Evolutionary conservation across 2,113 vertebrate species (phyloP), one percentile per base, ranked within the genome.

Genomic region (Anguilla rostrata): DNA sequence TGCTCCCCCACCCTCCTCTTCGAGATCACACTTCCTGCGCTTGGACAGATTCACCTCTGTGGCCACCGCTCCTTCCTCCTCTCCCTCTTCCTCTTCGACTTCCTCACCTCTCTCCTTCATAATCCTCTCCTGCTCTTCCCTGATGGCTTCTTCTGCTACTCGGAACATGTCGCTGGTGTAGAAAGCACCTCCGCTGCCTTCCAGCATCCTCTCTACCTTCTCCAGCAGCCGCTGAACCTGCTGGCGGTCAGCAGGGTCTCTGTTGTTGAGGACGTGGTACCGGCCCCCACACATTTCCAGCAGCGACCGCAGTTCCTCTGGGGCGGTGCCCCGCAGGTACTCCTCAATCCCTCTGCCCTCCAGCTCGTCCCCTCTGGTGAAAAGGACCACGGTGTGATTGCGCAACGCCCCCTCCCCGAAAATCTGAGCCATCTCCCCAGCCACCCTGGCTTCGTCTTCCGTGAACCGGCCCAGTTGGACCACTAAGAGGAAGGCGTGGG

Each of bases 231-330:
- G 84, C 86, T 56, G 84, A 75, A 96, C 94, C 88, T 96, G 95
- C 0, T 16, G 20, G 0, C 81, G 85, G 87, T 96, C 89, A 15
- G 83, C 75, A 11, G 88, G 71, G 29, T 92, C 89, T 91, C 81
- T 93, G 92, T 96, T 96, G 90, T 96, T 95, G 63, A 96, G 79
- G 0, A 95, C 90, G 26, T 96, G 95, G 89, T 94, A 95, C 84
- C 95, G 91, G 18, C 92, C 89, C 2, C 94, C 93, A 87, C 95
- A 96, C 16, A 78, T 91, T 39, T 92, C 89, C 83, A 96, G 91
- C 85, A 96, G 90, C 86, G 85, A 86, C 53, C 49, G 90, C 14
- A 96, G 92, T 7, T 78, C 87, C 57, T 83, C 87, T 15, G 94
- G 92, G 49, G 92, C 89, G 0, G 89, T 92, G 3, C 92, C 63